phyloP scores from a whole-genome alignment of 1,140 invertebrate genomes.

The Bathynomus jamesi region DNA sequence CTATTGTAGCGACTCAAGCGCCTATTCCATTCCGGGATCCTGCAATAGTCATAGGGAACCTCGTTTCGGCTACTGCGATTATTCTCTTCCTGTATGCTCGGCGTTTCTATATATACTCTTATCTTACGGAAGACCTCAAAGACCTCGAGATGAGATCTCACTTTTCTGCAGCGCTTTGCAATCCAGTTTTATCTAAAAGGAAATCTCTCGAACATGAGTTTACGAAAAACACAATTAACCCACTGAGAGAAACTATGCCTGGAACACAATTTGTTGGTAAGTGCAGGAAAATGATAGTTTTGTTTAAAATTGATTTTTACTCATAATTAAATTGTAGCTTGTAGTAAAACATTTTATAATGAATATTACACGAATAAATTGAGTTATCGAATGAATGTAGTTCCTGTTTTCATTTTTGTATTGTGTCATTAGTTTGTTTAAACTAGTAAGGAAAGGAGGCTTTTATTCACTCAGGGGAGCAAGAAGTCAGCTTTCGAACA shows the following conservation, averaged over 20 bases:
- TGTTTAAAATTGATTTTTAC: no score
- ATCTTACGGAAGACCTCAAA: conserved; percentile 26
- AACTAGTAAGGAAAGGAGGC: not conserved
- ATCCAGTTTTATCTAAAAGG: not conserved
- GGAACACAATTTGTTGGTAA: not conserved
- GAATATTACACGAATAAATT: no score
- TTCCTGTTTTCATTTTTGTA: not conserved
- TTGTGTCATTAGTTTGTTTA: not conserved
- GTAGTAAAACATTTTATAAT: no score
- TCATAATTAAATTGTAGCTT: no score
- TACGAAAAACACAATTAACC: not conserved
- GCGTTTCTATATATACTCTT: conserved; percentile 25
- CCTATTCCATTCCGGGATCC: conserved; percentile 38
- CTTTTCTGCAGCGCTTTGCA: conserved; percentile 18
- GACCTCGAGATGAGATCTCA: conserved; percentile 33
- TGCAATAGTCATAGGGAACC: conserved; percentile 38
- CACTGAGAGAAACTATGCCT: not conserved
- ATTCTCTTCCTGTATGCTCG: conserved; percentile 37
- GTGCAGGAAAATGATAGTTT: no score
- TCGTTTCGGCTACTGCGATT: conserved; percentile 36
- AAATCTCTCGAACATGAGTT: not conserved
- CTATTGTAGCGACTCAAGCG: conserved; percentile 42
- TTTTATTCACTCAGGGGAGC: conserved; percentile 20
- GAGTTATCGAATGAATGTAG: not conserved
- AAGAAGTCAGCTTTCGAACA: conserved; percentile 36